Evolutionary conservation across 2,888 invertebrate genomes (phyloP).

Genomic region (Flabesymbios commensalis): DNA sequence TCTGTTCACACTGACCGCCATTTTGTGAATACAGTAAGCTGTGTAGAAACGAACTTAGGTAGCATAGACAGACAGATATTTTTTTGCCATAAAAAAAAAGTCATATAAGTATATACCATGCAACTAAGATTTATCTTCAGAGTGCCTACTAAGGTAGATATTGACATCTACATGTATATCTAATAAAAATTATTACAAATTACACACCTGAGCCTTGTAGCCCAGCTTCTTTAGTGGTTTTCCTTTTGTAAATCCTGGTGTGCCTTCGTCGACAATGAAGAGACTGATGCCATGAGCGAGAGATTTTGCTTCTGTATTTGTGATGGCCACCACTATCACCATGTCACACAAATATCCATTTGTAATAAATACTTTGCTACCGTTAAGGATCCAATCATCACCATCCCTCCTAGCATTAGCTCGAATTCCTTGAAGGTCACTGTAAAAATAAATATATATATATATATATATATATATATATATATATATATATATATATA

Average conservation of each 20-base stretch:
- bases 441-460: conserved; percentile 29
- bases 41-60: too few species aligned
- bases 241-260: conserved; percentile 62
- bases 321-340: conserved; percentile 62
- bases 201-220: conserved; percentile 60
- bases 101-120: too few species aligned
- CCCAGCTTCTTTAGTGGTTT: conserved; percentile 62
- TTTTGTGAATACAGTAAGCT: too few species aligned
- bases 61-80: too few species aligned
- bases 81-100: too few species aligned
- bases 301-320: conserved; percentile 59
- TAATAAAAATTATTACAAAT: too few species aligned
- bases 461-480: not conserved
- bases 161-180: too few species aligned
- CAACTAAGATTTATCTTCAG: too few species aligned
- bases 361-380: conserved; percentile 63
- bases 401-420: conserved; percentile 62
- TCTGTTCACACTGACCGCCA: too few species aligned
- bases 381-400: conserved; percentile 62
- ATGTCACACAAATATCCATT: conserved; percentile 62
- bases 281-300: conserved; percentile 62
- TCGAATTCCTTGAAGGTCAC: conserved; percentile 62
- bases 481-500: too few species aligned
- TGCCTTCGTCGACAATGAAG: conserved; percentile 62
- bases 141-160: too few species aligned